Percentiles rank a stretch among this genome's conserved stretches.
Conservation (phyloP, 2,113 vertebrate genomes). For the Periophthalmus modestus region DNA sequence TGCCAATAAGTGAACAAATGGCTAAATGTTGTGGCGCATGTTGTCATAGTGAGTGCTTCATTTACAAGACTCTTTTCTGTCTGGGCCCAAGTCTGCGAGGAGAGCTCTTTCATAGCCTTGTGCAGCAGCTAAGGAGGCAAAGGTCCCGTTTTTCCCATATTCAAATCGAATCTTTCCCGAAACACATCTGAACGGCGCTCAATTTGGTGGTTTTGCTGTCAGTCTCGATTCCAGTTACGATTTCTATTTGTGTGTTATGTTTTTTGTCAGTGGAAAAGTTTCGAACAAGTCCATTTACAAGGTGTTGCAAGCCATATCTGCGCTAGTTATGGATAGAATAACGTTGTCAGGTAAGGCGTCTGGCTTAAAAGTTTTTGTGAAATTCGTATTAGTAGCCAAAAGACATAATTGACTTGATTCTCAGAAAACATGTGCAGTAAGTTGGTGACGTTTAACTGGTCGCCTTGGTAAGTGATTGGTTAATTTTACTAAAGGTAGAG, state of each 20-base stretch:
- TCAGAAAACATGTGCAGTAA: not conserved
- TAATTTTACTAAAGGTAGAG: no score
- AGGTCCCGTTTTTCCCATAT: slow-evolving; percentile 48
- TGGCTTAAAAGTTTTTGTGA: not conserved
- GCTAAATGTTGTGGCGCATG: slow-evolving; percentile 60
- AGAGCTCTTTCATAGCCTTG: slow-evolving; percentile 42
- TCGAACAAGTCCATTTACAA: not conserved
- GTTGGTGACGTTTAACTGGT: not conserved
- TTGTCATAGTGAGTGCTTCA: slow-evolving; percentile 63
- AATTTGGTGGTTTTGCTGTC: not conserved
- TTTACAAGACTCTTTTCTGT: slow-evolving; percentile 49
- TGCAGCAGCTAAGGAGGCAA: slow-evolving; percentile 27
- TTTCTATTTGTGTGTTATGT: not conserved
- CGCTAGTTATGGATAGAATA: not conserved
- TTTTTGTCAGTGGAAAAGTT: not conserved
- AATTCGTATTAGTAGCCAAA: no score
- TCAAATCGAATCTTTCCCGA: not conserved
- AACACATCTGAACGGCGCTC: slow-evolving; percentile 7
- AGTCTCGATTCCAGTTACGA: not conserved
- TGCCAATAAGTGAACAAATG: slow-evolving; percentile 59
- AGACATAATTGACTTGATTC: no score
- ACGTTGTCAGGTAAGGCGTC: not conserved
- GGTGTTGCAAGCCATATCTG: not conserved
- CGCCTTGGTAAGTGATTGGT: no score
- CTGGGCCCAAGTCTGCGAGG: slow-evolving; percentile 27